Percentiles rank a stretch among this genome's conserved stretches.
phyloP scores from a whole-genome alignment of 1,140 invertebrate genomes.

The Lasioglossum albipes region DNA sequence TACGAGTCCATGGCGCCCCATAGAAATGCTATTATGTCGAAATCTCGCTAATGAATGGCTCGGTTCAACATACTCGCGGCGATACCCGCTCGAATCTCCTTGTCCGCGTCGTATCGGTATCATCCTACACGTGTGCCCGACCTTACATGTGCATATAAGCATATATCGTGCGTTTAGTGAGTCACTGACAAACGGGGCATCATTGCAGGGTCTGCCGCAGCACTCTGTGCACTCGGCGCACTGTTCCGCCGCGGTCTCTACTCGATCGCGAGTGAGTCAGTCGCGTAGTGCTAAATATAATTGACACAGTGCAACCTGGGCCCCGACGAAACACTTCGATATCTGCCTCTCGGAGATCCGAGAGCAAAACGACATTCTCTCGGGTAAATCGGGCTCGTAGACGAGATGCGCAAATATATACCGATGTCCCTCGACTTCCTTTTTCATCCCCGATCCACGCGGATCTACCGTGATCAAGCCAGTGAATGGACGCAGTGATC shows the following conservation, averaged over 20 bases:
- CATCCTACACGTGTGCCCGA: constrained; percentile 24
- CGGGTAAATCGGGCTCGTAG: background rate
- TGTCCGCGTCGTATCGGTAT: constrained; percentile 25
- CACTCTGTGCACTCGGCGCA: constrained; percentile 41
- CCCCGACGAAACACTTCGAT: background rate
- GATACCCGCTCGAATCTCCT: constrained; percentile 36
- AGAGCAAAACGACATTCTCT: too few relatives aligned
- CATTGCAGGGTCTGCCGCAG: constrained; percentile 42
- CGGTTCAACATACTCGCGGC: constrained; percentile 13
- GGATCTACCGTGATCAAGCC: background rate
- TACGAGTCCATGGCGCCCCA: too few relatives aligned
- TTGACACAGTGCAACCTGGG: constrained; percentile 54
- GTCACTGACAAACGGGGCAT: constrained; percentile 59
- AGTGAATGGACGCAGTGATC: background rate
- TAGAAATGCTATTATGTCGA: too few relatives aligned
- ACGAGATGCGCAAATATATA: too few relatives aligned
- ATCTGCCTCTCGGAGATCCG: background rate
- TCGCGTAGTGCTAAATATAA: constrained; percentile 62
- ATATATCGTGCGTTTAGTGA: constrained; percentile 61
- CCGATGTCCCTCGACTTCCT: background rate
- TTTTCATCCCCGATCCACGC: too few relatives aligned
- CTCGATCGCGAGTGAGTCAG: constrained; percentile 52
- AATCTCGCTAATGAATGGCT: constrained; percentile 21
- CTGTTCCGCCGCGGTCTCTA: constrained; percentile 32
- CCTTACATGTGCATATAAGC: constrained; percentile 14